Evolutionary conservation across 2,113 vertebrate species (phyloP).

Genomic region (Alethe diademata): DNA sequence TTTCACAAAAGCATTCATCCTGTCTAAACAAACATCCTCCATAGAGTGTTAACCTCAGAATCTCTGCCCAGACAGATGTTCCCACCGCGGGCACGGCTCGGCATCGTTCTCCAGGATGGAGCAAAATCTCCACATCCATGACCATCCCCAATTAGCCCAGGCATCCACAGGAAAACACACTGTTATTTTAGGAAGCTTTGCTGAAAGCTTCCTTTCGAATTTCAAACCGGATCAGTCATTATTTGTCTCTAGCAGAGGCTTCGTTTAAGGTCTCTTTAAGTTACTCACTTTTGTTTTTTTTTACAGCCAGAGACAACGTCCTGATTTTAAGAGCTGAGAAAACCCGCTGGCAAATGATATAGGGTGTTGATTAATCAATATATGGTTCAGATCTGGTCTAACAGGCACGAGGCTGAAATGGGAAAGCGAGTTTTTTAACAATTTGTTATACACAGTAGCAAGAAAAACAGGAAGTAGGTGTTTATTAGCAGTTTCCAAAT

Average conservation of each 20-base stretch:
- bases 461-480: slow-evolving; percentile 82
- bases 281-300: background rate
- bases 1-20: slow-evolving; percentile 67
- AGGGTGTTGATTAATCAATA: slow-evolving; percentile 30
- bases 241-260: background rate
- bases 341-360: slow-evolving; percentile 57
- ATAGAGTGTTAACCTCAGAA: slow-evolving; percentile 28
- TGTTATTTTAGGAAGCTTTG: slow-evolving; percentile 21
- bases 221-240: background rate
- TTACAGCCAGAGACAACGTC: slow-evolving; percentile 34
- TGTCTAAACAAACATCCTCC: slow-evolving; percentile 68
- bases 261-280: background rate
- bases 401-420: slow-evolving; percentile 46
- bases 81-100: background rate
- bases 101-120: background rate
- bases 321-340: slow-evolving; percentile 61
- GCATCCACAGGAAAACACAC: background rate
- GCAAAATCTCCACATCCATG: background rate
- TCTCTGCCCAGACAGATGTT: slow-evolving; percentile 45
- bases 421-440: slow-evolving; percentile 70
- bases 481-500: slow-evolving; percentile 83
- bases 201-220: background rate
- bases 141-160: background rate
- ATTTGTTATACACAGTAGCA: slow-evolving; percentile 78
- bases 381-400: slow-evolving; percentile 41